Evolutionary conservation across 23 tunicate genomes (phyloP), one percentile per base, ranked within the genome.

Genomic region (Diplosoma virens): DNA sequence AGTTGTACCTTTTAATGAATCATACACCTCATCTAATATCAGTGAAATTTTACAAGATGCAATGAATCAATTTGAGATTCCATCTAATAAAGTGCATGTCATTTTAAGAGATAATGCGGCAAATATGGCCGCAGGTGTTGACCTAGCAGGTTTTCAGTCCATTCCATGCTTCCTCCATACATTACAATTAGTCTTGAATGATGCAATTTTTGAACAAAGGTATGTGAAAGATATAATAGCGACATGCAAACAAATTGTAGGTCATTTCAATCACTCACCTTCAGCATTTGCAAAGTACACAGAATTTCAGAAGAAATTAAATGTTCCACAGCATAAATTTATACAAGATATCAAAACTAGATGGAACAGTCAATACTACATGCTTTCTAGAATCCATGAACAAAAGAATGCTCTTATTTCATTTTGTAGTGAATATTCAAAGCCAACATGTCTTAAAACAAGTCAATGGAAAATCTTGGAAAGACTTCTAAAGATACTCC

Each of bases 121-220:
- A 4, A 55, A 55, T 20, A 55, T 55, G 63, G 24, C 20, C 20
- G 63, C 63, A 14, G 63, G 24, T 14, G 63, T 55, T 11, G 24
- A 6, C 20, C 63, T 14, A 55, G 63, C 63, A 11, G 63, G 63
- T 4, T 55, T 11, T 55, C 24, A 55, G 20, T 55, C 63, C 20
- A 25, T 55, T n/a, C n/a, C 63, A 4, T 55, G 63, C 24, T 55
- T 55, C 24, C 17, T 55, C 5, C 63, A 55, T 55, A 55, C 63
- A 6, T 20, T 55, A 20, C 63, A 55, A 55, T 55, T 55, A 20
- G 63, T 20, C 17, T 20, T 55, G 4, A 55, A 55, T 4, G 24
- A 55, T 55, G 63, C 63, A n/a, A n/a, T n/a, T 25, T 55, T 55
- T 55, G 63, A 55, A 55, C 63, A 55, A 55, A 11, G 63, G 24